Evolutionary conservation across 1,140 invertebrate species (phyloP).

Genomic region (Caenorhabditis inopinata): DNA sequence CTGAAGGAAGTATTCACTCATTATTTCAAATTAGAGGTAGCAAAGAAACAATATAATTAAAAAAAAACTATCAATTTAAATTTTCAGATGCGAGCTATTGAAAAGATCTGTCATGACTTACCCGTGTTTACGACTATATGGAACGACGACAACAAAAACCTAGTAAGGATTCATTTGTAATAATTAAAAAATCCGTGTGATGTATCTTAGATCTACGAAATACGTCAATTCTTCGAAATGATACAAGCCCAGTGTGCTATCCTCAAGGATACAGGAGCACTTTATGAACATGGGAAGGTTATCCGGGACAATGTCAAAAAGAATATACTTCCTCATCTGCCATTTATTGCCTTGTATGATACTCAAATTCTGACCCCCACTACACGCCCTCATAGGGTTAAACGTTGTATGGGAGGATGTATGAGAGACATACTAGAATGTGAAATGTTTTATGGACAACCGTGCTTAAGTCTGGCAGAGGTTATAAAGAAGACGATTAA

Average conservation of each 20-base stretch:
- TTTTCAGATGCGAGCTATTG: not conserved
- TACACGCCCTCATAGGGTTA: not conserved
- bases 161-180: too few species aligned
- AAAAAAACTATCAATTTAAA: too few species aligned
- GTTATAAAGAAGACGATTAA: not conserved
- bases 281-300: not conserved
- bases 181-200: too few species aligned
- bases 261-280: not conserved
- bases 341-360: not conserved
- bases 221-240: not conserved
- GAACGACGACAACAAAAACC: not conserved
- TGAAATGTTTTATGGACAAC: not conserved
- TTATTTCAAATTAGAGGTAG: not conserved
- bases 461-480: not conserved
- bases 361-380: not conserved
- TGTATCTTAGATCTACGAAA: too few species aligned
- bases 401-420: not conserved
- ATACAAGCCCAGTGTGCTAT: not conserved
- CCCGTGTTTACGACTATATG: not conserved
- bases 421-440: not conserved
- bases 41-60: not conserved
- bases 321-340: not conserved
- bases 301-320: not conserved
- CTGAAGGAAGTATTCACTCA: not conserved
- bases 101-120: not conserved